Base-by-base conservation (phyloP, 2,888 invertebrate genomes). In the Tetragonula carbonaria region DNA sequence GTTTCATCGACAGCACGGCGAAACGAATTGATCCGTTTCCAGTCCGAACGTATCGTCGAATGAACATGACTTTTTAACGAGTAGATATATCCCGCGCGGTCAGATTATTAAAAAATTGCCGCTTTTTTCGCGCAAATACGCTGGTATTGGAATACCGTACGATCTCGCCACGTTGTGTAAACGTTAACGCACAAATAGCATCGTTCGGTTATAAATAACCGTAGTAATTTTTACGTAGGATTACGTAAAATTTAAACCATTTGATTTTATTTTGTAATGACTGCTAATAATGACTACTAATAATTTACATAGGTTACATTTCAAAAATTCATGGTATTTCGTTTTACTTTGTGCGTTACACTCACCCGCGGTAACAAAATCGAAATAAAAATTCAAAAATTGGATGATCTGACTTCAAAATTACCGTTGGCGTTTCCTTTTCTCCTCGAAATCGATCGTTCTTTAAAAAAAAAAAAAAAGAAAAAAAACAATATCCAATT, bases 21-120 rank as follows among this genome's bases (percentile, higher is more conserved):
- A 23, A 66, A 57, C 78, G 50, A 51, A 74, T 67, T 59, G 78
- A 79, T 79, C 59, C 67, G 45, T 62, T 74, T 67, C 23, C 67
- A n/a, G 21, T 2, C 18, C 28, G 59, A 33, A 57, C 18, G 70
- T 33, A 70, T 59, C 57, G 66, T 21, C 55, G 57, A 78, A 66
- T 57, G 50, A 51, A 55, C 74, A n/a, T 23, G 33, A 50, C 16
- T 45, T 79, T 79, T 79, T 62, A 67, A 59, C 79, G 51, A 66
- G 16, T 66, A 45, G 33, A 51, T 50, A 23, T 21, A 33, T 67
- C 59, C 45, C 33, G 55, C 13, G n/a, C 45, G 38, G 28, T 66
- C 28, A 21, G 4, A 67, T 45, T 57, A 57, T 50, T 28, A 28
- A 28, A 53, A 66, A 33, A 38, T 28, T 75, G 14, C 14, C 11